Conservation (phyloP, 2,797 vertebrate genomes). For the Rousettus madagascariensis region DNA sequence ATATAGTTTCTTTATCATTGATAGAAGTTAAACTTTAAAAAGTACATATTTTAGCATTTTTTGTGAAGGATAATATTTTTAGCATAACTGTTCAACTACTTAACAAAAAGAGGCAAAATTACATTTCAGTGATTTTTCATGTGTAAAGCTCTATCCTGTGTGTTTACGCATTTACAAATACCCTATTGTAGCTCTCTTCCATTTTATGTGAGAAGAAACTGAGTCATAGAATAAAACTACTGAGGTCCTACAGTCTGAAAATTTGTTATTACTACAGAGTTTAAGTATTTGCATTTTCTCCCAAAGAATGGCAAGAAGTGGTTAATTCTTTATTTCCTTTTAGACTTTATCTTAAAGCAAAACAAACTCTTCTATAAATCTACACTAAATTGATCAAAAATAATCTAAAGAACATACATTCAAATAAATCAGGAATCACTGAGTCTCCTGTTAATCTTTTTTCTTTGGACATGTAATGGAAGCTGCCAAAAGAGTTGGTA, state of each 20-base stretch:
- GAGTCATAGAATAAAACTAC: neutral
- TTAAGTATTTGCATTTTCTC: neutral
- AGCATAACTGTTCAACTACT: neutral
- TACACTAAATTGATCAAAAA: neutral
- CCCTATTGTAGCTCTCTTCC: rapidly evolving
- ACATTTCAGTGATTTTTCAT: neutral
- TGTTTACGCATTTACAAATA: neutral
- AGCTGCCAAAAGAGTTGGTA: neutral
- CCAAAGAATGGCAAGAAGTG: neutral
- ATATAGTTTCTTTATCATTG: too few species aligned
- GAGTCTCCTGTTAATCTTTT: neutral
- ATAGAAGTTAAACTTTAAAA: neutral
- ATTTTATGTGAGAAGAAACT: neutral
- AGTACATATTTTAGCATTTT: neutral
- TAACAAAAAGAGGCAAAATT: neutral
- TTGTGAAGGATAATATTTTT: neutral
- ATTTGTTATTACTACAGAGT: neutral
- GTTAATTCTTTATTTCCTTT: neutral
- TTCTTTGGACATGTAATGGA: neutral
- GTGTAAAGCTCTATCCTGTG: neutral
- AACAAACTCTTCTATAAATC: neutral
- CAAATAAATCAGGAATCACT: neutral
- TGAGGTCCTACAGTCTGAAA: neutral
- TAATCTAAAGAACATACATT: neutral
- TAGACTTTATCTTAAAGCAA: neutral